Base-by-base conservation (phyloP, 2,888 invertebrate genomes). In the Melieria picta region DNA sequence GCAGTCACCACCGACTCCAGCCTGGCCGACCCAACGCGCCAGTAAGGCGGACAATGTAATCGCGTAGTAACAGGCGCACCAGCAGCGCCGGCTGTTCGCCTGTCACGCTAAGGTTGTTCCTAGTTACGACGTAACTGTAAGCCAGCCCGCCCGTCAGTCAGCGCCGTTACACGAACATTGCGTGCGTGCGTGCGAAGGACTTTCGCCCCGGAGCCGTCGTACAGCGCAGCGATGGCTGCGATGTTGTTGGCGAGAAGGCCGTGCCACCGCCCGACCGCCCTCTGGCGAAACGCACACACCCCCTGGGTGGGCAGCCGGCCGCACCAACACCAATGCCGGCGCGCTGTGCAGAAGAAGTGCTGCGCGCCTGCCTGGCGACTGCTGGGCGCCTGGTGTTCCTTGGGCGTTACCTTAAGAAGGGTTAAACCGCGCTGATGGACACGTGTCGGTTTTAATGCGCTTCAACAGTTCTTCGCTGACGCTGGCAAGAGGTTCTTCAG, bases 351-450 rank as follows among this genome's bases (percentile, higher is more conserved):
- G 30, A 56, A 67, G 57, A 11, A 58, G 60, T 50, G 6, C 46
- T 56, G n/a, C 45, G 45, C 50, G 13, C 3, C 48, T 47, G 65
- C 7, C 47, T 48, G 58, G 72, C 66, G n/a, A 6, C 0, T 79
- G 55, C 81, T 86, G 85, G 67, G 79, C 74, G 80, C 86, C 85
- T 86, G 79, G 78, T 85, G 75, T 74, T 82, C 84, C 85, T 86
- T 86, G 86, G 86, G 86, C 86, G 86, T 86, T 86, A 86, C 86
- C 86, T 86, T 86, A 85, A 86, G 86, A 86, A 86, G 86, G 86
- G 86, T 86, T 86, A 86, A 85, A 82, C 79, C 79, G 79, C 79
- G 77, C 78, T 84, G 85, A 86, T 85, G 83, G 86, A 86, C 84
- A 85, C 83, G 84, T 86, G 86, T 85, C 85, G 78, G 73, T 79